A percentile compares a stretch with the other conserved stretches of the same genome.
phyloP scores from a whole-genome alignment of 92 coral and sea anemone species.

The Chrysogorgia sp. region DNA sequence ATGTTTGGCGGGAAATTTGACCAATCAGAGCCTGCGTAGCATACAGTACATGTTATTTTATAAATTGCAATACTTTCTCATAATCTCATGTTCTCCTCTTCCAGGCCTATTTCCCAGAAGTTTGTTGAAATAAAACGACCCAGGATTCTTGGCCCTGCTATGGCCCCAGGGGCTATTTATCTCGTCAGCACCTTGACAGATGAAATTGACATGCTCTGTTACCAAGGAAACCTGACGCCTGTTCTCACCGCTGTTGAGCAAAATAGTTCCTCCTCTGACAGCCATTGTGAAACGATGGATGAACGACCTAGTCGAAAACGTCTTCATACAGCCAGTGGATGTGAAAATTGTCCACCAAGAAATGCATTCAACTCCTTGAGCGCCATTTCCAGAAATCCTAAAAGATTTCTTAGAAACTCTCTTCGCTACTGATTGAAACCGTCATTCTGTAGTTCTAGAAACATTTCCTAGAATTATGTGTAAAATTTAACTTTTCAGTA shows the following conservation, averaged over 20 bases:
- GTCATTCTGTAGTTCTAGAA: neutral
- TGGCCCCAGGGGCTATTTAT: conserved; percentile 88
- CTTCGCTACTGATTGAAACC: conserved; percentile 23
- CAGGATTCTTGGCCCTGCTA: conserved; percentile 91
- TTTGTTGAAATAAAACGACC: conserved; percentile 92
- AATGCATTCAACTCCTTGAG: conserved; percentile 1
- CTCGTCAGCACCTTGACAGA: conserved; percentile 87
- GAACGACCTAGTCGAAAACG: neutral
- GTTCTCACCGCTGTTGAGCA: conserved; percentile 14
- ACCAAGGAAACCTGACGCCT: conserved; percentile 75
- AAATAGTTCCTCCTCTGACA: neutral
- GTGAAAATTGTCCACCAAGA: neutral
- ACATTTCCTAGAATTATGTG: neutral
- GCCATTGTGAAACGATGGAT: neutral
- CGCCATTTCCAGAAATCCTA: conserved; percentile 26
- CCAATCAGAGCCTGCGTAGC: neutral
- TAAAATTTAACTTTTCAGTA: no score
- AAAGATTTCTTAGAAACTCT: conserved; percentile 26
- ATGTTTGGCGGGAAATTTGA: no score
- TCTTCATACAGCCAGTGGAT: neutral
- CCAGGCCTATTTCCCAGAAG: conserved; percentile 88
- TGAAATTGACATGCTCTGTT: conserved; percentile 89
- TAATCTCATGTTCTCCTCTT: conserved; percentile 9
- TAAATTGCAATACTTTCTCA: neutral
- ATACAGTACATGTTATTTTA: neutral